phyloP scores from a whole-genome alignment of 2,113 vertebrate species.

The Ursus arctos region DNA sequence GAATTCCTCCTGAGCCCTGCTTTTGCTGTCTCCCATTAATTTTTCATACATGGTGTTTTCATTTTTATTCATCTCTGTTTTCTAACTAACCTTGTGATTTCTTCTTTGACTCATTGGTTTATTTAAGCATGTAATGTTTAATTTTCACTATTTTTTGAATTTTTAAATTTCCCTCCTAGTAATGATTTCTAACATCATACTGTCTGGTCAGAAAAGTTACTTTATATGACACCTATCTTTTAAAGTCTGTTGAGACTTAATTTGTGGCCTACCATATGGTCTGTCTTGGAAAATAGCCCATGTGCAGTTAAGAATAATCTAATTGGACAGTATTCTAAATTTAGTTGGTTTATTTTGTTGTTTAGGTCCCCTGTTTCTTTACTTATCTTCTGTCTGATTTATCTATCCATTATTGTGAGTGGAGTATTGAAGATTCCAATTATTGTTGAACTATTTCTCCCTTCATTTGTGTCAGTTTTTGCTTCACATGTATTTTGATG shows the following conservation, averaged over 20 bases:
- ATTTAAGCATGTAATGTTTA: neutral
- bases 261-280: neutral
- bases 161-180: no score
- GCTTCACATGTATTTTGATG: neutral
- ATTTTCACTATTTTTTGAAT: neutral
- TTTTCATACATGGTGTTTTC: neutral
- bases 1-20: neutral
- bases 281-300: neutral
- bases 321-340: neutral
- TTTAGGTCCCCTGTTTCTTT: neutral
- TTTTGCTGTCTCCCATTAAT: neutral
- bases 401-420: neutral
- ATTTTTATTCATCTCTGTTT: neutral
- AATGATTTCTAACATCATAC: neutral
- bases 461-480: neutral
- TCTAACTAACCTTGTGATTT: neutral
- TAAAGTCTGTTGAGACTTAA: neutral
- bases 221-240: neutral
- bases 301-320: neutral
- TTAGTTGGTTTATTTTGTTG: neutral
- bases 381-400: neutral
- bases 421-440: neutral
- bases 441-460: neutral
- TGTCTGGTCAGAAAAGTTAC: neutral
- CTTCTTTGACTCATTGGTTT: neutral